Evolutionary conservation across 2,797 vertebrate genomes (phyloP).

Genomic region (Microchirus variegatus): DNA sequence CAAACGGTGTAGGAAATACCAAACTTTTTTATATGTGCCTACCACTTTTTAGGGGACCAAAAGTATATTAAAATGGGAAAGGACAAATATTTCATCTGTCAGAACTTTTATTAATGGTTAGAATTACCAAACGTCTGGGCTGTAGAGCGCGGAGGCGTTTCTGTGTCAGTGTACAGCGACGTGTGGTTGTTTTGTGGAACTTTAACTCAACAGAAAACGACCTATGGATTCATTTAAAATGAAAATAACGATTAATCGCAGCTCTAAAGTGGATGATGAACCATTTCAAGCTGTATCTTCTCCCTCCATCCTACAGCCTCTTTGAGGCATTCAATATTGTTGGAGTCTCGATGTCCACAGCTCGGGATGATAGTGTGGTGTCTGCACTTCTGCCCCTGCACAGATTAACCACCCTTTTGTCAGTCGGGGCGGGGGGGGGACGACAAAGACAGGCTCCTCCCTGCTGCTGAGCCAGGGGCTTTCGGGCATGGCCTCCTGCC

Average conservation of each 20-base stretch:
- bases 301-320: not conserved
- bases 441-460: conserved; percentile 73
- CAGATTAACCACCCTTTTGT: conserved; percentile 81
- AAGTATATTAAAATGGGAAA: no score
- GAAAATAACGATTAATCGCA: accelerated
- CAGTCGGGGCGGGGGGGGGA: no score
- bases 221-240: accelerated
- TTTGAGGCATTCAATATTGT: conserved; percentile 15
- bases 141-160: no score
- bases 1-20: no score
- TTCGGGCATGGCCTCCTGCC: conserved; percentile 81
- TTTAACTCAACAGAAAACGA: not conserved
- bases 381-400: conserved; percentile 83
- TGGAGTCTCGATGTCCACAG: conserved; percentile 19
- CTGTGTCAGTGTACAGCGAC: no score
- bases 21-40: no score
- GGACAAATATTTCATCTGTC: no score
- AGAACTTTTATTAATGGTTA: no score
- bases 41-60: no score
- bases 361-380: conserved; percentile 73
- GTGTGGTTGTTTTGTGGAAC: no score
- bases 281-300: not conserved
- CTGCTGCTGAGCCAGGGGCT: conserved; percentile 88
- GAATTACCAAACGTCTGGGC: no score
- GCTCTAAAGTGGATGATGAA: no score